Evolutionary conservation across 1,140 invertebrate species (phyloP), one percentile per base, ranked within the genome.

Genomic region (Pemphigus obesinymphae): DNA sequence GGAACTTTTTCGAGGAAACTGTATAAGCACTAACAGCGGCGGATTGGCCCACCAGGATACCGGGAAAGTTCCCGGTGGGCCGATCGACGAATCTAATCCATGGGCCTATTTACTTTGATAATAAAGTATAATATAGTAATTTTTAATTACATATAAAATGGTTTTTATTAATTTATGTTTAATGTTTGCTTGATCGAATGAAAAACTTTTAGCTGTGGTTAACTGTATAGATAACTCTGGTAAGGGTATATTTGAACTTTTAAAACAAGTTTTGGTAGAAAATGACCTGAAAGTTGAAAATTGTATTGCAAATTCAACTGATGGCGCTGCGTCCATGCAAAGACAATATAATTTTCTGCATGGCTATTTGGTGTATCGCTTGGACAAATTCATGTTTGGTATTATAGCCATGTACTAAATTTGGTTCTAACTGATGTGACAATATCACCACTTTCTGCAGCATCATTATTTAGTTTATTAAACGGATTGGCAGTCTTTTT

Each of bases 241-340:
- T n/a, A n/a, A n/a, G 55, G 66, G 78, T 68, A 61, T 84, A 83
- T 66, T 50, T 50, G 7, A 83, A 72, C 34, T 82, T 45, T 23
- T 83, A 20, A 11, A 3, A n/a, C 23, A 70, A 4, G 40, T 70
- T 40, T 15, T 70, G 11, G 17, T 43, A 61, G 40, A 82, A 31
- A 45, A 37, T 55, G 78, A 70, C 37, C 37, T 70, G 26, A 45
- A 70, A 11, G n/a, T 70, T 26, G n/a, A 37, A 70, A 7, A n/a
- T 80, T 37, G 81, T 37, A 83, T 84, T 83, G 82, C 70, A 23
- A 82, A 76, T 66, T 82, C 84, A 73, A 83, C 83, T 68, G 80
- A 84, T 75, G 83, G 83, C 50, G 82, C 84, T 23, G 83, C 83
- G 43, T 83, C 82, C 43, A 84, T 84, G 83, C 68, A n/a, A 82